Evolutionary conservation across 2,113 vertebrate species (phyloP).

Genomic region (Gallinago jamesoni): DNA sequence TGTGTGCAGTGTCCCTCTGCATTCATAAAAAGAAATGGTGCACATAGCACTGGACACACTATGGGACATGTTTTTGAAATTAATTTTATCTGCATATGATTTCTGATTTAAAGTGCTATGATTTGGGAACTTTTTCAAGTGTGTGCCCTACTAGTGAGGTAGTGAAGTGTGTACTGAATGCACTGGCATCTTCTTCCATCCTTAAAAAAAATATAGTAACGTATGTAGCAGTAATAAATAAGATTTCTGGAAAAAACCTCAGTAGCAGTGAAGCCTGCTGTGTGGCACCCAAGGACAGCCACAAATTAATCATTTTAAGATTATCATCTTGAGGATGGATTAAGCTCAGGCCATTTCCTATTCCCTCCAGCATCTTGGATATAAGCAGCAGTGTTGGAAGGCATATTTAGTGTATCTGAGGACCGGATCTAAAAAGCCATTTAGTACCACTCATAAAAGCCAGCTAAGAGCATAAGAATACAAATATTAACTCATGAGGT

Average conservation of each 20-base stretch:
- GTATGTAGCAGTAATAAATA: not conserved
- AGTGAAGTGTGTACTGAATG: not conserved
- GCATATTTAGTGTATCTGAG: not conserved
- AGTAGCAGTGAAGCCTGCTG: not conserved
- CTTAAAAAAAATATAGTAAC: not conserved
- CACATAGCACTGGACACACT: not conserved
- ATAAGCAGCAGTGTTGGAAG: not conserved
- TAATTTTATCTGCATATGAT: not conserved
- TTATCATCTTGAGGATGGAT: not conserved
- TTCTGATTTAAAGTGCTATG: not conserved
- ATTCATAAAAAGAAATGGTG: not conserved
- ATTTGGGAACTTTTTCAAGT: not conserved
- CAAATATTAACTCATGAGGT: constrained; percentile 1
- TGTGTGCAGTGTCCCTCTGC: not conserved
- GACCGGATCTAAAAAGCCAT: not conserved
- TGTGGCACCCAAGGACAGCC: not conserved
- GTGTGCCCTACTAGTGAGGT: not conserved
- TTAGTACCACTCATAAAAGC: not conserved
- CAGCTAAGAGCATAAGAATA: not conserved
- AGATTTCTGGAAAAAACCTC: not conserved
- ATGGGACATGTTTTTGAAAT: not conserved
- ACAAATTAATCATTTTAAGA: not conserved
- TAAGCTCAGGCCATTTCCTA: constrained; percentile 10
- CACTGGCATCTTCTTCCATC: not conserved
- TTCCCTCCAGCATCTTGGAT: not conserved